Conservation (phyloP, 2,797 vertebrate species). For the Melanotaenia pygmaea region DNA sequence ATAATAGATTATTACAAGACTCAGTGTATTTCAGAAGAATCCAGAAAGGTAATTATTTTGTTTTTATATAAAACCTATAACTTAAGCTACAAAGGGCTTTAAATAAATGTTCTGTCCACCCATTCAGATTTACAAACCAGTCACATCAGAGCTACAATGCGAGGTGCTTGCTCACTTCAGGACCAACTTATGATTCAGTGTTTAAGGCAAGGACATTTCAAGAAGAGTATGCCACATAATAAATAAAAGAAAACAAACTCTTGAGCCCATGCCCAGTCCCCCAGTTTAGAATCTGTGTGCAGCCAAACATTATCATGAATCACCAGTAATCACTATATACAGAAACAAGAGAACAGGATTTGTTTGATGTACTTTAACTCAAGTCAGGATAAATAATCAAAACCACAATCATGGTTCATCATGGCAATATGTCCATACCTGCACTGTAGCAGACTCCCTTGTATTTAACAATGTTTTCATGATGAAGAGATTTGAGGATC, state of each 20-base stretch:
- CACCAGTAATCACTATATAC: neutral
- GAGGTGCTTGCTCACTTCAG: no score
- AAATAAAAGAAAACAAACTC: neutral
- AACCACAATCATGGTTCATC: neutral
- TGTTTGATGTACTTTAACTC: neutral
- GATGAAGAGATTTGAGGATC: conserved; percentile 96
- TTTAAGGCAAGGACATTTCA: neutral
- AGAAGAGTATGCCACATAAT: neutral
- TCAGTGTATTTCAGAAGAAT: neutral
- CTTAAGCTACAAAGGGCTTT: neutral
- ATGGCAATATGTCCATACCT: conserved; percentile 77
- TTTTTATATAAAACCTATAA: neutral
- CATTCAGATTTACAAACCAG: neutral
- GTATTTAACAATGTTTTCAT: conserved; percentile 98
- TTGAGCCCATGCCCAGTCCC: neutral
- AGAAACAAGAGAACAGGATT: neutral
- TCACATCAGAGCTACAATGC: neutral
- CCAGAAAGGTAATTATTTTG: neutral
- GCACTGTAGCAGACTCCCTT: conserved; percentile 98
- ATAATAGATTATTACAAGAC: no score
- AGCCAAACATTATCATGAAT: neutral
- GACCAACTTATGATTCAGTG: neutral
- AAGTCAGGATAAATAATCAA: neutral
- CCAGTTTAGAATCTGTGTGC: neutral
- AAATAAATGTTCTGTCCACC: neutral